Evolutionary conservation across 2,888 invertebrate species (phyloP), one percentile per base, ranked within the genome.

Genomic region (Notodonta dromedarius): DNA sequence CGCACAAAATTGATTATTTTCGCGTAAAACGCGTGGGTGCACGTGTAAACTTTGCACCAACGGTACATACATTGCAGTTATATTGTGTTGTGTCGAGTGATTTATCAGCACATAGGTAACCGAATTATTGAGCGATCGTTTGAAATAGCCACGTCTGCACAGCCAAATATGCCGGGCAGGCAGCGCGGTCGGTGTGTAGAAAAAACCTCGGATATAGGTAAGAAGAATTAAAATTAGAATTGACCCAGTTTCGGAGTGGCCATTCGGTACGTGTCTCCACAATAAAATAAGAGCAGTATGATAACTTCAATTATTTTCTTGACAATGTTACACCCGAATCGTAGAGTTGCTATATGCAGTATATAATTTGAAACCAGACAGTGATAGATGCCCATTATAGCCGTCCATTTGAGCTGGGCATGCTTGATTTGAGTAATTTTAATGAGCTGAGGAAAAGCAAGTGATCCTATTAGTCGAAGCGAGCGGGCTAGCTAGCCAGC

Each of bases 201-300:
- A 79, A 24, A 80, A 79, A 71, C 60, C 70, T 71, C 63, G 53
- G 57, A 75, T 77, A 78, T 78, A 78, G 69, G 73, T 67, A 66
- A 77, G 60, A 73, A 70, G 65, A 67, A 77, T 80, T 80, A 77
- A 84, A 86, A 82, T 75, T 76, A 73, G 70, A 71, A 63, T 61
- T 74, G 86, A 82, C 83, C 86, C 67, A 74, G 76, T 80, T 88
- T 82, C 68, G 60, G 60, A 71, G 77, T 78, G 75, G 76, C 72
- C 74, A 66, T 74, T 54, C 39, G 54, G 14, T 73, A 62, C 67
- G 63, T 74, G 70, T 78, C 72, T 71, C 64, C 67, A 70, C 11
- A 46, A n/a, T 46, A n/a, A 3, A 46, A n/a, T n/a, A n/a, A 46
- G 13, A 46, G 35, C n/a, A 32, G 44, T 50, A 13, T 13, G 52